Evolutionary conservation across 2,113 vertebrate species (phyloP).

Genomic region (Montifringilla adamsi): DNA sequence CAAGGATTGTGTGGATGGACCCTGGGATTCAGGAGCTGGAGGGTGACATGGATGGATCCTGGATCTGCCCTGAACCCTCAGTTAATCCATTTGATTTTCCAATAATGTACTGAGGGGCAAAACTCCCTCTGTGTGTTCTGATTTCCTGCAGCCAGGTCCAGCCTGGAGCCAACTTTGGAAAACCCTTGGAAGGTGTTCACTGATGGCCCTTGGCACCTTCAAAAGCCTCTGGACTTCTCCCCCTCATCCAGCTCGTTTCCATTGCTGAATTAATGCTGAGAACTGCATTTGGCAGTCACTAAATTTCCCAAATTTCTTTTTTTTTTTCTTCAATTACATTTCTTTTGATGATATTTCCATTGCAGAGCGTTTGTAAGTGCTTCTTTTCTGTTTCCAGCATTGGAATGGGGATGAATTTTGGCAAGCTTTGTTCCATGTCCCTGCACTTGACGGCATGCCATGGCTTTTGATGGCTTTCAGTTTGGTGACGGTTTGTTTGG

Average conservation of each 20-base stretch:
- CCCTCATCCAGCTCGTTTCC: neutral
- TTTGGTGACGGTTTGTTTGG: no score
- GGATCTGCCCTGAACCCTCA: neutral
- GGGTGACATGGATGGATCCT: neutral
- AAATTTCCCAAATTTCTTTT: no score
- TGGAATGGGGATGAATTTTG: no score
- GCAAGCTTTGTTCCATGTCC: no score
- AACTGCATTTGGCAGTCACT: neutral
- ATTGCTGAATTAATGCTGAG: neutral
- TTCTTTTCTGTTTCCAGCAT: no score
- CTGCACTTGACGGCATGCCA: no score
- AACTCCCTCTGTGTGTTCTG: neutral
- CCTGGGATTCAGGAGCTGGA: neutral
- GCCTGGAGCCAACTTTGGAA: neutral
- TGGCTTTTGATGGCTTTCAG: no score
- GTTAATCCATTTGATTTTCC: neutral
- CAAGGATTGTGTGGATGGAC: neutral
- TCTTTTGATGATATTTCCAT: no score
- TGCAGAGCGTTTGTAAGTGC: no score
- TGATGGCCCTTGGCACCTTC: neutral
- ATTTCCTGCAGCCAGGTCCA: neutral
- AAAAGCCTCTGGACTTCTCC: neutral
- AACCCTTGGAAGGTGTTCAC: neutral
- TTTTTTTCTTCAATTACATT: no score
- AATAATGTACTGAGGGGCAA: rapidly evolving